These are phyloP conservation scores for Mylabris sibirica DNA, from an alignment of 2,888 invertebrate species.

Conservation along the genomic window DNA sequence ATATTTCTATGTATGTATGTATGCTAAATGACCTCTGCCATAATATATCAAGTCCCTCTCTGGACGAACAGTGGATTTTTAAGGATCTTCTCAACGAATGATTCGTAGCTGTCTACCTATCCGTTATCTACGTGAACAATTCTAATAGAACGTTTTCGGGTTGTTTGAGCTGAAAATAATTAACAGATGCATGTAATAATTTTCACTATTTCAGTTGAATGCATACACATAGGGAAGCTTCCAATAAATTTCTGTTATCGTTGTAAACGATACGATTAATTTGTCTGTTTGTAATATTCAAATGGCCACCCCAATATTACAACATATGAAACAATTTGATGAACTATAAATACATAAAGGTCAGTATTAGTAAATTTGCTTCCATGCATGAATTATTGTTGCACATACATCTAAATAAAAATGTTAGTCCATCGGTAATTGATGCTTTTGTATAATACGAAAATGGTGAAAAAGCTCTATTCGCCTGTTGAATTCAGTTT, in stretches of 20 bases:
- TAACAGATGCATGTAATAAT: background rate
- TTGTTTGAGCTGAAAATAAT: background rate
- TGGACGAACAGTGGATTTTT: background rate
- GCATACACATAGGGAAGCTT: background rate
- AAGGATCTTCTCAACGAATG: background rate
- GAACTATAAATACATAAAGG: background rate
- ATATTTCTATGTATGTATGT: background rate
- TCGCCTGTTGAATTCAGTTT: slow-evolving; percentile 33
- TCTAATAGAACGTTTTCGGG: background rate
- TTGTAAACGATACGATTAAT: slow-evolving; percentile 34
- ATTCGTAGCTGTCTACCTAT: background rate
- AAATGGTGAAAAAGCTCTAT: slow-evolving; percentile 23
- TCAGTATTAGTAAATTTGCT: background rate
- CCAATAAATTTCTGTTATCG: background rate
- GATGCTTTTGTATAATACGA: background rate
- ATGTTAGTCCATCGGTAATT: no score
- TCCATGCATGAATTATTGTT: slow-evolving; percentile 14
- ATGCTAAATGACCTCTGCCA: slow-evolving; percentile 44
- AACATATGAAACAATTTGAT: slow-evolving; percentile 19
- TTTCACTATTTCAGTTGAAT: background rate
- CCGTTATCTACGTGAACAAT: background rate
- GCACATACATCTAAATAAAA: no score
- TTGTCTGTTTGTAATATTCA: slow-evolving; percentile 8
- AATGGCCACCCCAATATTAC: slow-evolving; percentile 27
- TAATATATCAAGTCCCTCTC: slow-evolving; percentile 16